A percentile compares a stretch with the other conserved stretches of the same genome.
Evolutionary conservation across 2,888 invertebrate genomes (phyloP).

Genomic region (Epinotia demarniana): DNA sequence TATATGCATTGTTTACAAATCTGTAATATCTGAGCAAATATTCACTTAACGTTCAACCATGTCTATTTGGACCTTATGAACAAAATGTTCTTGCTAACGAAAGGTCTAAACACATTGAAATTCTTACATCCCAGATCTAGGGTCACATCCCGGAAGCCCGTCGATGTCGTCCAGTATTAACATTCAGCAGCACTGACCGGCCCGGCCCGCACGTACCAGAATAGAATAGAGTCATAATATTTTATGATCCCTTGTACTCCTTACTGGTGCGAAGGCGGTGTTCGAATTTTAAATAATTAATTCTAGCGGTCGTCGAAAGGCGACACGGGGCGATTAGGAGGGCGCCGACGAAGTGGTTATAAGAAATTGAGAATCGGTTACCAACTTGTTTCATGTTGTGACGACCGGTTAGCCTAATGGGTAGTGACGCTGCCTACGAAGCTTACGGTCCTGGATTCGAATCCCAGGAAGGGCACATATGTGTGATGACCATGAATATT

Average conservation of each 20-base stretch:
- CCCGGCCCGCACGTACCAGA: constrained; percentile 81
- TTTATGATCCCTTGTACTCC: constrained; percentile 83
- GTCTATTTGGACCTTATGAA: too few relatives aligned
- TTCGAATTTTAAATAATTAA: constrained; percentile 74
- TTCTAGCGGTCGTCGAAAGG: constrained; percentile 34
- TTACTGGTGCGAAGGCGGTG: constrained; percentile 71
- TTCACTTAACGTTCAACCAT: too few relatives aligned
- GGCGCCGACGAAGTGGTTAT: background rate
- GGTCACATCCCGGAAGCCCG: constrained; percentile 80
- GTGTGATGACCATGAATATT: too few relatives aligned
- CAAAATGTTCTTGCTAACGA: background rate
- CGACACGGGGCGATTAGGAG: constrained; percentile 20
- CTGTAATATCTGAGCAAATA: too few relatives aligned
- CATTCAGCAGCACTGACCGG: constrained; percentile 79
- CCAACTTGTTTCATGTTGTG: too few relatives aligned
- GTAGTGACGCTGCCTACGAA: too few relatives aligned
- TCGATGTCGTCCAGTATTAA: constrained; percentile 77
- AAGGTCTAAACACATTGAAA: constrained; percentile 9
- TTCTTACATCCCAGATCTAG: constrained; percentile 49
- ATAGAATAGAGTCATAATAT: constrained; percentile 84
- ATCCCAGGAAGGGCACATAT: too few relatives aligned
- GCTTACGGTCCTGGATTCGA: too few relatives aligned
- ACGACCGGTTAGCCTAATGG: too few relatives aligned
- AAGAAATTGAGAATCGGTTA: too few relatives aligned
- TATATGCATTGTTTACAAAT: too few relatives aligned